Evolutionary conservation across 1,140 invertebrate genomes (phyloP).

Genomic region (Atta texana): DNA sequence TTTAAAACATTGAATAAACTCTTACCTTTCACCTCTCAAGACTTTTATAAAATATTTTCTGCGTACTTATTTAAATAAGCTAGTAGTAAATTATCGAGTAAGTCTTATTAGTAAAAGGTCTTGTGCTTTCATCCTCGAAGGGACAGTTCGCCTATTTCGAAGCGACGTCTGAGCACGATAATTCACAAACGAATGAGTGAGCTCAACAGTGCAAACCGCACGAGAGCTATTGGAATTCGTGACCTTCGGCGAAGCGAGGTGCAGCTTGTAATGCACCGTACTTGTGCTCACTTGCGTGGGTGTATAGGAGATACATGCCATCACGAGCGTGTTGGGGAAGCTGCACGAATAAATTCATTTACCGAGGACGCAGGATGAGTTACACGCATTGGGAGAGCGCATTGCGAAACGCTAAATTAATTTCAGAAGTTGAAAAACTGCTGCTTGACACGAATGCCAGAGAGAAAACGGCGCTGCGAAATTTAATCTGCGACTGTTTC

Average conservation of each 20-base stretch:
- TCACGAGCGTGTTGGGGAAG: constrained; percentile 51
- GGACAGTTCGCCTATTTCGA: background rate
- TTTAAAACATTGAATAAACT: background rate
- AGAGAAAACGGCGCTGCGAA: background rate
- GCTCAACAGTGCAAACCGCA: constrained; percentile 55
- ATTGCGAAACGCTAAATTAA: constrained; percentile 56
- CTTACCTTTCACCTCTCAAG: background rate
- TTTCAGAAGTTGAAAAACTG: constrained; percentile 47
- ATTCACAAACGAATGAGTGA: constrained; percentile 68
- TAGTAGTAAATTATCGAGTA: background rate
- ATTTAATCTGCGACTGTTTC: constrained; percentile 28
- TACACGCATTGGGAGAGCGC: constrained; percentile 43
- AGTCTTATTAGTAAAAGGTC: background rate
- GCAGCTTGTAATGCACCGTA: constrained; percentile 69
- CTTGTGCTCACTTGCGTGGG: constrained; percentile 66
- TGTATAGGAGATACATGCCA: constrained; percentile 59
- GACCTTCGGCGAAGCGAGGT: constrained; percentile 71
- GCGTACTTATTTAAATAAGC: background rate
- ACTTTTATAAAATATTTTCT: background rate
- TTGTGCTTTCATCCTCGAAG: background rate
- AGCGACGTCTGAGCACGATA: constrained; percentile 40
- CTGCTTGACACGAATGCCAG: constrained; percentile 10
- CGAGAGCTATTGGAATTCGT: constrained; percentile 72
- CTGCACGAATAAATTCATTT: constrained; percentile 70
- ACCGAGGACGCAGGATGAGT: constrained; percentile 41